Conservation (phyloP, 2,113 vertebrate genomes). For the Piprites chloris region DNA sequence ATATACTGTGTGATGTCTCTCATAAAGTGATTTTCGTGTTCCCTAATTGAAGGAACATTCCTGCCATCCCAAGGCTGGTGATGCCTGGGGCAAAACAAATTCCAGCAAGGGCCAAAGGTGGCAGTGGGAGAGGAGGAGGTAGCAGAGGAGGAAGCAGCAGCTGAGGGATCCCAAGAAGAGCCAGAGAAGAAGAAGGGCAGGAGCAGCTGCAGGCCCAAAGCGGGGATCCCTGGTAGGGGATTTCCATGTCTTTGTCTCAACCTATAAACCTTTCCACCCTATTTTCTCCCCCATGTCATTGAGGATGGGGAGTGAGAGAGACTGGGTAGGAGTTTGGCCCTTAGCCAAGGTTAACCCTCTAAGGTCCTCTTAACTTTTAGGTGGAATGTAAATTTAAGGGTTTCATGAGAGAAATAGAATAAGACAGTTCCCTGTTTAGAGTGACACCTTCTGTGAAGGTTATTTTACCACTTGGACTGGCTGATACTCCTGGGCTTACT, state of each 20-base stretch:
- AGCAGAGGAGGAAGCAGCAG: neutral
- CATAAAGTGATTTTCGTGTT: neutral
- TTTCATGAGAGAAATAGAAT: neutral
- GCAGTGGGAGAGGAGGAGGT: neutral
- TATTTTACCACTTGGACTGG: neutral
- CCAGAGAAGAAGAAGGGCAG: neutral
- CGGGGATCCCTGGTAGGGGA: neutral
- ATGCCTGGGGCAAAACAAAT: accelerated
- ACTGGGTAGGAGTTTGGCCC: neutral
- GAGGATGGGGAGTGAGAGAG: neutral
- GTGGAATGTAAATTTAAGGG: neutral
- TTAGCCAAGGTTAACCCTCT: neutral
- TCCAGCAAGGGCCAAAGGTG: neutral
- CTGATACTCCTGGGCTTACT: neutral
- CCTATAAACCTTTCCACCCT: accelerated
- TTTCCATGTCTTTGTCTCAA: neutral
- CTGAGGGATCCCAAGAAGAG: accelerated
- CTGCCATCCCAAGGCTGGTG: neutral
- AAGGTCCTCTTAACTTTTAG: neutral
- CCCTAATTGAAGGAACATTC: neutral
- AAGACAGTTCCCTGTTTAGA: neutral
- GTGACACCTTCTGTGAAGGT: neutral
- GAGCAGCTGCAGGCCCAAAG: neutral
- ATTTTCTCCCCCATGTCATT: neutral
- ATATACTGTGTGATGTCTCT: neutral